Conservation (phyloP, 1,140 invertebrate genomes). For the Thalassaphorura encarpata region DNA sequence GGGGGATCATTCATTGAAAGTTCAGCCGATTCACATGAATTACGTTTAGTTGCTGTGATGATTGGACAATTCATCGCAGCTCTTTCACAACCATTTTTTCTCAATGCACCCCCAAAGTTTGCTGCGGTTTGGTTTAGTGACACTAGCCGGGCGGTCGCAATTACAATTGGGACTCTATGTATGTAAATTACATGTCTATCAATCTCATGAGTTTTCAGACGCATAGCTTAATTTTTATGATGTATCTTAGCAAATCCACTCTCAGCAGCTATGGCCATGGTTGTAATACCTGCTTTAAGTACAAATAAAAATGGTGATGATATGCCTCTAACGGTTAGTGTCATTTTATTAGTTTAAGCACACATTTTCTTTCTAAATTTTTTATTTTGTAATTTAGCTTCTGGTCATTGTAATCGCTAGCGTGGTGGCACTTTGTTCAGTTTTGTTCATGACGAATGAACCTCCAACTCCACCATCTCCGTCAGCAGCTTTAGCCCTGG, state of each 20-base stretch:
- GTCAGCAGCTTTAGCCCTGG: constrained; percentile 15
- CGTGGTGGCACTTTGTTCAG: constrained; percentile 11
- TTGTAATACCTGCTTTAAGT: constrained; percentile 14
- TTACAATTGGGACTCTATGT: constrained; percentile 22
- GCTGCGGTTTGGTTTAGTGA: constrained; percentile 28
- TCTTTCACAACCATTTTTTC: constrained; percentile 18
- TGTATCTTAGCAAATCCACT: constrained; percentile 18
- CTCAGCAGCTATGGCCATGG: constrained; percentile 14
- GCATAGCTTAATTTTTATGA: no score
- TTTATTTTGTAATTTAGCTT: constrained; percentile 8
- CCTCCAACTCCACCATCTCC: constrained; percentile 19
- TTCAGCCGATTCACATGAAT: neutral
- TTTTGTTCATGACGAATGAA: neutral
- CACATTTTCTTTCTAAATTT: neutral
- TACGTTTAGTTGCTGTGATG: constrained; percentile 5
- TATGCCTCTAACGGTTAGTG: constrained; percentile 17
- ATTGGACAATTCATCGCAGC: constrained; percentile 26
- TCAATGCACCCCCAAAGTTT: constrained; percentile 22
- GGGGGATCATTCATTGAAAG: constrained; percentile 13
- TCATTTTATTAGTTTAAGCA: neutral
- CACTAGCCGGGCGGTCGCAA: constrained; percentile 10
- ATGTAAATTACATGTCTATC: neutral
- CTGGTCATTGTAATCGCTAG: constrained; percentile 5
- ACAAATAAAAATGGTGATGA: constrained; percentile 8
- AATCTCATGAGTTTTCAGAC: no score